A percentile compares a stretch with the other conserved stretches of the same genome.
Conservation (phyloP, 2,797 vertebrate genomes). For the Chelon auratus region DNA sequence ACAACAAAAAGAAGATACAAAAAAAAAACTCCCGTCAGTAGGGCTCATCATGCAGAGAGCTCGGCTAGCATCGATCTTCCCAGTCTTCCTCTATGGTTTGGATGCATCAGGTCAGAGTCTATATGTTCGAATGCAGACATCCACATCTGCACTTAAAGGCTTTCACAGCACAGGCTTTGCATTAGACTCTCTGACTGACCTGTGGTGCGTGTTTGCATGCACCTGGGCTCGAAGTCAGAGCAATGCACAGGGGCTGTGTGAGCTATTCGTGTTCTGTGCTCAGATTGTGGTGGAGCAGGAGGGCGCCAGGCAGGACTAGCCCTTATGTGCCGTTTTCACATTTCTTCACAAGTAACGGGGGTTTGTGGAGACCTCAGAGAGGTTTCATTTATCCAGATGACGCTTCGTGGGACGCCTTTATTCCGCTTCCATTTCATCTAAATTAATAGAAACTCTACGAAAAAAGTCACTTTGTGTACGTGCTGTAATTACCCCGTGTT, state of each 20-base stretch:
- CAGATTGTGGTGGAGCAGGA: neutral
- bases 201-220: slow-evolving; percentile 17
- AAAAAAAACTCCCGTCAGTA: slow-evolving; percentile 37
- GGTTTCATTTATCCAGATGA: slow-evolving; percentile 44
- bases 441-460: slow-evolving; percentile 59
- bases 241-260: neutral
- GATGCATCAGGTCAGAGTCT: slow-evolving; percentile 41
- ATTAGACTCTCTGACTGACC: slow-evolving; percentile 11
- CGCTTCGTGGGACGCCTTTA: slow-evolving; percentile 36
- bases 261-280: too few relatives aligned
- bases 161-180: slow-evolving; percentile 17
- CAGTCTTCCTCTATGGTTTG: slow-evolving; percentile 23
- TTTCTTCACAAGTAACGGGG: neutral
- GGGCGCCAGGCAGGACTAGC: neutral
- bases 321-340: neutral
- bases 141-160: slow-evolving; percentile 48
- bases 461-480: slow-evolving; percentile 63
- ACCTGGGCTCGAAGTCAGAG: slow-evolving; percentile 8
- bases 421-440: slow-evolving; percentile 59
- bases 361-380: too few relatives aligned
- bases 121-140: slow-evolving; percentile 47
- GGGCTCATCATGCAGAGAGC: slow-evolving; percentile 47
- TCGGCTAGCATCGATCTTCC: slow-evolving; percentile 66
- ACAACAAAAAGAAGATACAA: slow-evolving; percentile 3
- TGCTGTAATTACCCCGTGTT: slow-evolving; percentile 48